Evolutionary conservation across 2,888 invertebrate species (phyloP).

Genomic region (Cancer borealis): DNA sequence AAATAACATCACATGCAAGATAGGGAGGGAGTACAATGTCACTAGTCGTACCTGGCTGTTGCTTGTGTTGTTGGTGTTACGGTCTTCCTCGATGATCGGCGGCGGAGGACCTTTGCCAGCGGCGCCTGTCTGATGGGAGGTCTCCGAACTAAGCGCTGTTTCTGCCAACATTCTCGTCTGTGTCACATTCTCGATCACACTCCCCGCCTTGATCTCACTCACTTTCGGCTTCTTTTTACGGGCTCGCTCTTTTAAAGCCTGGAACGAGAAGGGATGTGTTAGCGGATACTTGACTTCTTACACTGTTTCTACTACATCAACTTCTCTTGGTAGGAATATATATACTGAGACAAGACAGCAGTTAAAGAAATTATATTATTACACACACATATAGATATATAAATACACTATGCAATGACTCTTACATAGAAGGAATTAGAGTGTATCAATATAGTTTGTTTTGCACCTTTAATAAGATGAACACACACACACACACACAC

Average conservation of each 20-base stretch:
- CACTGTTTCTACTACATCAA: not conserved
- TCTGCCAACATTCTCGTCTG: constrained; percentile 86
- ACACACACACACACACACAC: constrained; percentile 31
- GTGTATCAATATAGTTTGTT: not conserved
- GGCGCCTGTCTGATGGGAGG: not conserved
- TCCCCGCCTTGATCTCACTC: constrained; percentile 79
- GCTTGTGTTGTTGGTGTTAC: constrained; percentile 93
- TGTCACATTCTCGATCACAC: constrained; percentile 94
- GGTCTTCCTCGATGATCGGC: constrained; percentile 83
- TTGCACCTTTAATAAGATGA: no score
- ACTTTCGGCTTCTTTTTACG: constrained; percentile 89
- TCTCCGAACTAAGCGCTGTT: constrained; percentile 82
- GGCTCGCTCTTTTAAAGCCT: constrained; percentile 92
- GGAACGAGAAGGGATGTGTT: not conserved
- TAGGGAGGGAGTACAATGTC: not conserved
- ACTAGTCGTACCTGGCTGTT: constrained; percentile 83
- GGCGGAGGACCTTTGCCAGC: constrained; percentile 34
- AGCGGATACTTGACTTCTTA: not conserved
- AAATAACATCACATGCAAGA: not conserved
- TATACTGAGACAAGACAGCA: not conserved
- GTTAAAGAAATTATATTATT: no score
- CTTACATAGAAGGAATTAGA: no score
- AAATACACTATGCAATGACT: not conserved
- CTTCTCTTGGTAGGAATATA: not conserved
- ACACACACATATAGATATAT: constrained; percentile 7